Percentiles rank a stretch among this genome's conserved stretches.
Evolutionary conservation across 2,888 invertebrate species (phyloP).

Genomic region (Orthonevra nobilis): DNA sequence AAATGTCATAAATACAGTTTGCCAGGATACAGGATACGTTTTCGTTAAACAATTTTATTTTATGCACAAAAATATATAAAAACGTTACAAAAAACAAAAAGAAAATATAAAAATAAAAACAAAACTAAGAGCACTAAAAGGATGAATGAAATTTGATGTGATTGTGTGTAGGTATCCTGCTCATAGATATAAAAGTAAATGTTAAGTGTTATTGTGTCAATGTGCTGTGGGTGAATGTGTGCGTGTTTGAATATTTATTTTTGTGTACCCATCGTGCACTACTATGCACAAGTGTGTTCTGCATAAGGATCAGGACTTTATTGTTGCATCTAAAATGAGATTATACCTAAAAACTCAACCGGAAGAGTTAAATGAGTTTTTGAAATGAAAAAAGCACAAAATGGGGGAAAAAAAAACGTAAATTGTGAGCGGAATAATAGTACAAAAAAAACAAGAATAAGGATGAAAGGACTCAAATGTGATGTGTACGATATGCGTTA

Average conservation of each 20-base stretch:
- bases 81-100: too few species aligned
- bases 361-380: conserved; percentile 66
- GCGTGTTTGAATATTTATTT: conserved; percentile 21
- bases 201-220: conserved; percentile 37
- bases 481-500: conserved; percentile 24
- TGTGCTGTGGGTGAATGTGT: conserved; percentile 8
- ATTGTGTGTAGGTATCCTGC: conserved; percentile 15
- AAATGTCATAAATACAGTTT: conserved; percentile 29
- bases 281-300: background rate
- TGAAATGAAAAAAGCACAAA: too few species aligned
- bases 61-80: background rate
- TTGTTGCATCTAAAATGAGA: conserved; percentile 53
- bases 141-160: conserved; percentile 55
- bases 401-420: conserved; percentile 14
- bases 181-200: conserved; percentile 48
- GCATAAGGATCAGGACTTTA: conserved; percentile 44
- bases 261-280: conserved; percentile 38
- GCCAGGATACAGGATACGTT: conserved; percentile 8
- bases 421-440: conserved; percentile 6
- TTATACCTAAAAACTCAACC: conserved; percentile 46
- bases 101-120: conserved; percentile 14
- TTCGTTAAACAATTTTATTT: conserved; percentile 29
- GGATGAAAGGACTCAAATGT: background rate
- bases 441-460: conserved; percentile 2
- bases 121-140: conserved; percentile 25